Evolutionary conservation across 2,113 vertebrate genomes (phyloP), one percentile per base, ranked within the genome.

Genomic region (Muntiacus reevesi): DNA sequence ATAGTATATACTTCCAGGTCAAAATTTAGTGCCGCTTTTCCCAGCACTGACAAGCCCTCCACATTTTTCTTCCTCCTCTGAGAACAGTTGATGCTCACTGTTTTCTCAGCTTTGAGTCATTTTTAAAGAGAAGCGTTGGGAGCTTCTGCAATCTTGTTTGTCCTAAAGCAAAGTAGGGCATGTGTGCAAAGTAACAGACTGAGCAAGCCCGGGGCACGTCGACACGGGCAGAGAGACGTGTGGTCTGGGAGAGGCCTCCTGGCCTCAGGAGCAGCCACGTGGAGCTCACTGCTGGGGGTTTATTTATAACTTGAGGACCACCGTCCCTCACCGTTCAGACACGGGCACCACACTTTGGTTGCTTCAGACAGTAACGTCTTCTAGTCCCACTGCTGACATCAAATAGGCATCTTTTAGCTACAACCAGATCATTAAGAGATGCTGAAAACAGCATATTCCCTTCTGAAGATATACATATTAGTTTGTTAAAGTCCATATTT

Each of bases 11-110:
- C 64, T 64, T 85, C 62, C 30, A 52, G 59, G 64, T 88, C 67
- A 84, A 81, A 62, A n/a, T n/a, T 64, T 40, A 95, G 50, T 76
- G 64, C 17, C 40, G 6, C 64, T 88, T 74, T 87, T 87, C 55
- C 86, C 55, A 23, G 86, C 57, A 92, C 50, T 55, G 47, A 93
- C 86, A 82, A 92, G 60, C 19, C 23, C 55, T 71, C 7, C 28
- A 9, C 88, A 30, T 55, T 96, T 96, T 97, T 89, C 89, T 96
- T 83, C 81, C 67, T 86, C 74, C 85, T 89, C 83, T 4, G 64
- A 95, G 33, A 94, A 79, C 43, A 87, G 84, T 79, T 47, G 74
- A 55, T 94, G 27, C 78, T 87, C 74, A 25, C 11, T 81, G 52
- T 92, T 95, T 93, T 62, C n/a, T 28, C 91, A 91, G 76, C 86